Evolutionary conservation across 1,140 invertebrate genomes (phyloP).

Genomic region (Littorina saxatilis): DNA sequence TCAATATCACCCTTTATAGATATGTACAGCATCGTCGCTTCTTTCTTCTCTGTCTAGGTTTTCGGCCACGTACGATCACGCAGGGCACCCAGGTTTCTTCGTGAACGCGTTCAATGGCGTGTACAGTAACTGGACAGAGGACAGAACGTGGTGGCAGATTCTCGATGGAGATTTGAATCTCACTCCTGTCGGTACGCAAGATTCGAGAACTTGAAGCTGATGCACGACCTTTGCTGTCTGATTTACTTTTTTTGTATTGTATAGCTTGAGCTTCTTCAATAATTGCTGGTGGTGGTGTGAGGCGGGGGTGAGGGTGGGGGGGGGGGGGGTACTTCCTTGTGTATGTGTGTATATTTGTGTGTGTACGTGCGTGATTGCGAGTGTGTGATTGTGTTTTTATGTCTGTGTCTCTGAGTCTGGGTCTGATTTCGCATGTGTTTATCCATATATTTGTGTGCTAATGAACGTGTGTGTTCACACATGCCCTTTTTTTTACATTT

Average conservation of each 20-base stretch:
- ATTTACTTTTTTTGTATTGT: too few species aligned
- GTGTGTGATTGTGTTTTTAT: not conserved
- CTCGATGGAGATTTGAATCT: slow-evolving; percentile 9
- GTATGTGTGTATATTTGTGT: slow-evolving; percentile 5
- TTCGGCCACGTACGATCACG: slow-evolving; percentile 5
- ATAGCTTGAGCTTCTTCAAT: too few species aligned
- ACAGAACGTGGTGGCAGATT: slow-evolving; percentile 9
- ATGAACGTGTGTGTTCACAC: too few species aligned
- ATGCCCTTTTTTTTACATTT: too few species aligned
- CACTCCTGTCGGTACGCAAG: slow-evolving; percentile 13
- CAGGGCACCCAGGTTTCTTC: slow-evolving; percentile 15
- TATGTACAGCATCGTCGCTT: not conserved
- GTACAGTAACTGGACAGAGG: not conserved
- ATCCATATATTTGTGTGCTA: not conserved
- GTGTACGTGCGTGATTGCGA: not conserved
- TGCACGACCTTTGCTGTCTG: too few species aligned
- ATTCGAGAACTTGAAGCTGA: too few species aligned
- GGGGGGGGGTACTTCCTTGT: not conserved
- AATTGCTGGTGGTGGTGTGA: too few species aligned
- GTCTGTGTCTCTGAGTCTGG: not conserved
- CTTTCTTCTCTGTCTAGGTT: slow-evolving; percentile 21
- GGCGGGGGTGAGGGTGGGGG: not conserved
- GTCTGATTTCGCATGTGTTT: not conserved
- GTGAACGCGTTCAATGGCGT: slow-evolving; percentile 9
- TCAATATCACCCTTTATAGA: not conserved